Evolutionary conservation across 2,113 vertebrate genomes (phyloP), one percentile per base, ranked within the genome.

Genomic region (Sterrhoptilus dennistouni): DNA sequence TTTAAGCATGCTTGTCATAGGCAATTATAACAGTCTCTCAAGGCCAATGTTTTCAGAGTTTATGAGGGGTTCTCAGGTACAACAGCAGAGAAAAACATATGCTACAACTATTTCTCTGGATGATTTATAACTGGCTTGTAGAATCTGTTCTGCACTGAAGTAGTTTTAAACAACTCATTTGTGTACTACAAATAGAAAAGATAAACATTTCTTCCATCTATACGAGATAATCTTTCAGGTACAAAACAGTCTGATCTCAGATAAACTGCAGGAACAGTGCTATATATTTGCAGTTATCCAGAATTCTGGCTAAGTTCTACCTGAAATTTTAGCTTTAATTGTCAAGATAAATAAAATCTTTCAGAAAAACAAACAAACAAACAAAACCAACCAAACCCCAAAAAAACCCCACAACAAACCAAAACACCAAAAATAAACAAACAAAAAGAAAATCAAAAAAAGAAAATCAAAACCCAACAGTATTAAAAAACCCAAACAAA

Each of bases 1-100:
- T 94, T 95, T 72, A 72, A 86, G 79, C 6, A 57, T 72, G 45
- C 28, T 49, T 88, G 53, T 93, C 66, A 91, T 6, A 83, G n/a
- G 54, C 45, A 93, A 94, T 92, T 87, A n/a, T 40, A 85, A 44
- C 31, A 47, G 15, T 50, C 63, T 61, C 38, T 88, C 45, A 90
- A 92, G 74, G 45, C 61, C 70, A 80, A 25, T 28, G 14, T 64
- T 96, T 80, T 74, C 45, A 80, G 90, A 64, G 59, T 57, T 69
- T 70, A 53, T 88, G 68, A 83, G 63, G 59, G 23, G 18, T 80
- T 88, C 35, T 92, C 31, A 61, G 50, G 31, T 77, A 74, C 29
- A 80, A 38, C 36, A 83, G 16, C 29, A 85, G 28, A 91, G n/a
- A 33, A 89, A 91, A 97, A 78, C 25, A 61, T 25, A 63, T 7